These are phyloP conservation scores for Urophycis tenuis DNA, from an alignment of 2,797 vertebrate species.

Conservation along the genomic window DNA sequence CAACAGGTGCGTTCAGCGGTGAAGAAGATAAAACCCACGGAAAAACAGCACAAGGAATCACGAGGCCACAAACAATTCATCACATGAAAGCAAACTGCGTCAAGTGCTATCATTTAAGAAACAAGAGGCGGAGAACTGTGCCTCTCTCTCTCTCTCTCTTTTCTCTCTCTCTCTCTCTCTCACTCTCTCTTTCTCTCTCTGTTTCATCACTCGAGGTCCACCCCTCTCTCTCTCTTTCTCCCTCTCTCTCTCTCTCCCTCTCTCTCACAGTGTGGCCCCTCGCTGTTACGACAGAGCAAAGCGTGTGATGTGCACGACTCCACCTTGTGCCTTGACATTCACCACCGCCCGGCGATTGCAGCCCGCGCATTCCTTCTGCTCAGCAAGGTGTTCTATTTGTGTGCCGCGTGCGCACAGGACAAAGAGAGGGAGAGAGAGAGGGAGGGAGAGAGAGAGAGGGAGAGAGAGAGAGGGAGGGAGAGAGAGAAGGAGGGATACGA, in stretches of 20 bases:
- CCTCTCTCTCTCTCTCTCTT: no score
- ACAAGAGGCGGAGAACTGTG: neutral
- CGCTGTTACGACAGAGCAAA: neutral
- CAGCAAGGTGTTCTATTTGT: conserved; percentile 36
- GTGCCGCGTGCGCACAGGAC: neutral
- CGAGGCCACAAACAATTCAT: no score
- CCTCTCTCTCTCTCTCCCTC: neutral
- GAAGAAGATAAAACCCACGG: no score
- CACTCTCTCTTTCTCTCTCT: neutral
- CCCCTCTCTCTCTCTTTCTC: no score
- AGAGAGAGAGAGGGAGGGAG: neutral
- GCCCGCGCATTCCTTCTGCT: conserved; percentile 22
- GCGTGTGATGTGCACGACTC: neutral
- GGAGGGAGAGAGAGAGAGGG: neutral
- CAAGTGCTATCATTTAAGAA: no score
- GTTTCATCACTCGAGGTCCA: neutral
- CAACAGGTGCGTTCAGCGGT: no score
- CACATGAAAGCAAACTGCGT: no score
- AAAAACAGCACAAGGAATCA: no score
- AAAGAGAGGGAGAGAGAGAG: no score
- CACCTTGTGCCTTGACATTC: neutral
- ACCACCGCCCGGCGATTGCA: neutral
- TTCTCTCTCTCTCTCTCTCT: no score
- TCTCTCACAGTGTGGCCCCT: neutral
- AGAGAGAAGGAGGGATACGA: conserved; percentile 5